Evolutionary conservation across 2,888 invertebrate species (phyloP), one percentile per base, ranked within the genome.

Genomic region (Halictus quadricinctus): DNA sequence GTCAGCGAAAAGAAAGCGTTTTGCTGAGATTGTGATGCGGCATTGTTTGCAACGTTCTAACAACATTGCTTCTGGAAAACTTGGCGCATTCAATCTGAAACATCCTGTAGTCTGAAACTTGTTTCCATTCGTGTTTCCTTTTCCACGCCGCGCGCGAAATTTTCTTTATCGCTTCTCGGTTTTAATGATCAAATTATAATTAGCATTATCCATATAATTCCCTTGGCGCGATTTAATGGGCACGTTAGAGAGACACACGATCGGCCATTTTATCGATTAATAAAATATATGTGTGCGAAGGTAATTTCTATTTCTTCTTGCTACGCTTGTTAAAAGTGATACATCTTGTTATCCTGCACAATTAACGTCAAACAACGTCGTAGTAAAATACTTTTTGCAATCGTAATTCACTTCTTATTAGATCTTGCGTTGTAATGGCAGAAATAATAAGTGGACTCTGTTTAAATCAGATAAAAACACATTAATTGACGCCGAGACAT

Each of bases 141-240:
- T 36, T 0, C 1, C 36, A 8, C 7, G 18, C 66, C 36, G 18
- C 36, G 36, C 10, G 15, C 64, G 29, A 7, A 64, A 64, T 64
- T 64, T 64, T 29, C 64, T 64, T 64, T 29, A 64, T 64, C 29
- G 25, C 64, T 60, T 29, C 29, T 29, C 25, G 25, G 25, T 7
- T 64, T 29, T 64, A 64, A 64, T 64, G 15, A 64, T 64, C 29
- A 64, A 64, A 64, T 64, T 64, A 25, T 64, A 64, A 64, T 29
- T 64, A 29, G 29, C 64, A 64, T 64, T 29, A 64, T 29, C 25
- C 15, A 29, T 15, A 29, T 64, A 25, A 64, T 64, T 64, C 6
- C 6, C 64, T 25, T 0, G 64, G 64, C 29, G 7, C 64, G 64
- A 64, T 29, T 64, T 25, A 64, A 64, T n/a, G 64, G 25, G 25